phyloP scores from a whole-genome alignment of 2,888 invertebrate genomes.

The Cephonodes hylas region DNA sequence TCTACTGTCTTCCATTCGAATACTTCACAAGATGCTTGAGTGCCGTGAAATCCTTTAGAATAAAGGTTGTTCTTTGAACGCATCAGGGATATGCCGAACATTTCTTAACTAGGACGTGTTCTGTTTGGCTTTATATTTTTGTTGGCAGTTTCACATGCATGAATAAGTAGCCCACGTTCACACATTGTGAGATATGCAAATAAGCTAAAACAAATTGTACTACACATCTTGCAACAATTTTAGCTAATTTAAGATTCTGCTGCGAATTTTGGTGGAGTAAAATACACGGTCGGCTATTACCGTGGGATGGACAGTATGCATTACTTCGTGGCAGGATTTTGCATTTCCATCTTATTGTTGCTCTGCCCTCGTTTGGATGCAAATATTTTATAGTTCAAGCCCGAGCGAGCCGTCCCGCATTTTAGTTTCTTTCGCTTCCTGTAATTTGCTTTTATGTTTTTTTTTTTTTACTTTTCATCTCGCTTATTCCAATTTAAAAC shows the following conservation, averaged over 20 bases:
- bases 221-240: background rate
- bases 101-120: conserved; percentile 12
- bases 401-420: conserved; percentile 53
- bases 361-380: conserved; percentile 69
- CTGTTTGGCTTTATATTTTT: conserved; percentile 7
- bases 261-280: conserved; percentile 21
- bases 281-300: conserved; percentile 46
- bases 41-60: conserved; percentile 34
- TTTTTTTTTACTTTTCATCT: conserved; percentile 53
- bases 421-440: conserved; percentile 67
- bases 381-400: conserved; percentile 74
- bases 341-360: conserved; percentile 74
- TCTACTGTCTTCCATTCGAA: conserved; percentile 55
- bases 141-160: conserved; percentile 7
- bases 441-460: conserved; percentile 62
- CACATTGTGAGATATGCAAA: background rate
- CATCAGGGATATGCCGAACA: conserved; percentile 21
- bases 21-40: conserved; percentile 52
- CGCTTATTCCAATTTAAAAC: conserved; percentile 63
- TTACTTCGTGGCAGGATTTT: conserved; percentile 52
- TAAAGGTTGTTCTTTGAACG: conserved; percentile 28
- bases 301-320: conserved; percentile 49
- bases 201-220: background rate
- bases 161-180: conserved; percentile 7
- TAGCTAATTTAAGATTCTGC: conserved; percentile 37